These are phyloP conservation scores for Brachycybe producta DNA, from an alignment of 2,888 invertebrate genomes.

Conservation along the genomic window DNA sequence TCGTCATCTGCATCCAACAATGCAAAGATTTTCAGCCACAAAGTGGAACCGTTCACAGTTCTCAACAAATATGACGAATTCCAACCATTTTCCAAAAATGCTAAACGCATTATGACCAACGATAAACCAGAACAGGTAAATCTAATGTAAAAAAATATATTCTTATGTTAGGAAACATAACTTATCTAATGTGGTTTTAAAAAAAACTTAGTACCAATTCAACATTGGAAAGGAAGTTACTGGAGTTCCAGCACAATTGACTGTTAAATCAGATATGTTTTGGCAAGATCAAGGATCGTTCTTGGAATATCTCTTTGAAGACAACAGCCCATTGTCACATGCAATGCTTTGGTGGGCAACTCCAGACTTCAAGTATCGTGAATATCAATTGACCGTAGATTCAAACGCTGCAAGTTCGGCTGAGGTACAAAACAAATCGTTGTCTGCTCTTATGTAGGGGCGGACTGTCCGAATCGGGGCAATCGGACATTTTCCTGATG, in stretches of 20 bases:
- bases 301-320: not conserved
- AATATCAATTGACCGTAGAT: conserved; percentile 9
- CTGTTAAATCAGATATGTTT: conserved; percentile 10
- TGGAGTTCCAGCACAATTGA: conserved; percentile 6
- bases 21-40: not conserved
- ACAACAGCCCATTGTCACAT: conserved; percentile 4
- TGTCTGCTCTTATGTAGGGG: too few species aligned
- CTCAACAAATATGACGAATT: not conserved
- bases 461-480: too few species aligned
- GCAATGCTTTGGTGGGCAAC: conserved; percentile 3
- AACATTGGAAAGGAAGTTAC: not conserved
- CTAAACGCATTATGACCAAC: not conserved
- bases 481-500: too few species aligned
- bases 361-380: conserved; percentile 10
- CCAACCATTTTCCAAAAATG: too few species aligned
- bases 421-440: conserved; percentile 10
- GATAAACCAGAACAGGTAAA: conserved; percentile 9
- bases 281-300: conserved; percentile 17
- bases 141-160: not conserved
- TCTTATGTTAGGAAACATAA: not conserved
- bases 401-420: conserved; percentile 1
- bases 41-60: conserved; percentile 10
- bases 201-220: conserved; percentile 9
- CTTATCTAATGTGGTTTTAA: not conserved
- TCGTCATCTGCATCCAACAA: not conserved